These are phyloP conservation scores for Galagoides demidoff DNA, from an alignment of 2,797 vertebrate genomes.

Conservation along the genomic window DNA sequence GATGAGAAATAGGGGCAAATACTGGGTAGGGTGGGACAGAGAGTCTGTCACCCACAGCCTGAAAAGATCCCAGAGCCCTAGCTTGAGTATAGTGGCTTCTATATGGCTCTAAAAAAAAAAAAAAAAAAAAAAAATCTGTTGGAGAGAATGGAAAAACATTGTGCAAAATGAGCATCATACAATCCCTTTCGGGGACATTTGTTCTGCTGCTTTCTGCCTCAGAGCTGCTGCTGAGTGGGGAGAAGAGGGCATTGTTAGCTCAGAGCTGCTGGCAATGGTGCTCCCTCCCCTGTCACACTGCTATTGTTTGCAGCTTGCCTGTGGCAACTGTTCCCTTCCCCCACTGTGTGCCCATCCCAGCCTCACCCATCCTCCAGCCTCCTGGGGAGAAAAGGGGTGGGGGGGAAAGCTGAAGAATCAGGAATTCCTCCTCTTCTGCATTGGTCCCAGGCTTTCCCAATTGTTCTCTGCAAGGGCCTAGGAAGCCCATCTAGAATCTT, in stretches of 20 bases:
- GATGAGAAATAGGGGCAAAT: not conserved
- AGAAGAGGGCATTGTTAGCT: constrained; percentile 41
- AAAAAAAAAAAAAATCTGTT: not conserved
- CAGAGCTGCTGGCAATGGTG: not conserved
- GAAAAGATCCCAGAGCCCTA: not conserved
- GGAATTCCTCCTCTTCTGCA: not conserved
- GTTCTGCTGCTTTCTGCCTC: constrained; percentile 52
- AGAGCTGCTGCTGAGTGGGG: not conserved
- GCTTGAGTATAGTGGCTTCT: not conserved
- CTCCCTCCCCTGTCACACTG: not conserved
- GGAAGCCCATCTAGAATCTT: not conserved
- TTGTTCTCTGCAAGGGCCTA: not conserved
- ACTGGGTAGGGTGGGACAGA: not conserved
- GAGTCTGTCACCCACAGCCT: not conserved
- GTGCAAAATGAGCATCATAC: constrained; percentile 37
- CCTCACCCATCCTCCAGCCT: not conserved
- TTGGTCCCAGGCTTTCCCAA: not conserved
- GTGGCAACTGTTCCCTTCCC: not conserved
- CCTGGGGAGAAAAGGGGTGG: not conserved
- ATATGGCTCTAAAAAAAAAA: not conserved
- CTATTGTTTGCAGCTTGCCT: not conserved
- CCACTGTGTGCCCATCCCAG: not conserved
- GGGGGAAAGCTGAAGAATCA: not conserved
- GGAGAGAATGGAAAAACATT: constrained; percentile 62
- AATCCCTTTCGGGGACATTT: constrained; percentile 45